These are phyloP conservation scores for Gymnoscopelus braueri DNA, from an alignment of 2,797 vertebrate genomes.

Conservation along the genomic window DNA sequence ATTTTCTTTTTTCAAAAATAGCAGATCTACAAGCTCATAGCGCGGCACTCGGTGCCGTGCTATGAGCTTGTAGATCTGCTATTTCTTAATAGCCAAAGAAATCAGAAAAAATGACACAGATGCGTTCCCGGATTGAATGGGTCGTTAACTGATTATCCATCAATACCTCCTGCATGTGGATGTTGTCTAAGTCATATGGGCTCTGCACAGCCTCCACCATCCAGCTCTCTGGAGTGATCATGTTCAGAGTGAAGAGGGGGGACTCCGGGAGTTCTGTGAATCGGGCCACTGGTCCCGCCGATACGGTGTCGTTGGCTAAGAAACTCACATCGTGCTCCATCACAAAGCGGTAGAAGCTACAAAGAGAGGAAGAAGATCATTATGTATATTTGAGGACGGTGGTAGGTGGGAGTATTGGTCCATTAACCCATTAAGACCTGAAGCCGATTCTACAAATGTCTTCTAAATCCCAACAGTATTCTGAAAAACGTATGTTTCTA, in stretches of 20 bases:
- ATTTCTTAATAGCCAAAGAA: too few species aligned
- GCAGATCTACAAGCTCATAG: too few species aligned
- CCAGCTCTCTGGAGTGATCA: constrained; percentile 98
- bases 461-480: too few species aligned
- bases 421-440: background rate
- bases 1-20: too few species aligned
- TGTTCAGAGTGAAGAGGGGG: constrained; percentile 91
- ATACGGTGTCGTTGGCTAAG: constrained; percentile 80
- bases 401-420: background rate
- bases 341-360: constrained; percentile 95
- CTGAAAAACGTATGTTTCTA: too few species aligned
- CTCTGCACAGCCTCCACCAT: constrained; percentile 92
- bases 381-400: background rate
- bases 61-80: too few species aligned
- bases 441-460: too few species aligned
- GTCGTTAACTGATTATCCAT: constrained; percentile 2
- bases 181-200: constrained; percentile 95
- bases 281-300: constrained; percentile 86
- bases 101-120: too few species aligned
- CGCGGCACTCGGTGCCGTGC: too few species aligned
- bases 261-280: constrained; percentile 94
- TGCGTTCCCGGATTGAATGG: background rate
- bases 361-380: constrained; percentile 27
- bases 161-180: constrained; percentile 92
- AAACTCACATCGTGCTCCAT: constrained; percentile 89